A percentile compares a stretch with the other conserved stretches of the same genome.
These are phyloP conservation scores for Tachysurus vachellii DNA, from an alignment of 2,113 vertebrate species.

Conservation along the genomic window DNA sequence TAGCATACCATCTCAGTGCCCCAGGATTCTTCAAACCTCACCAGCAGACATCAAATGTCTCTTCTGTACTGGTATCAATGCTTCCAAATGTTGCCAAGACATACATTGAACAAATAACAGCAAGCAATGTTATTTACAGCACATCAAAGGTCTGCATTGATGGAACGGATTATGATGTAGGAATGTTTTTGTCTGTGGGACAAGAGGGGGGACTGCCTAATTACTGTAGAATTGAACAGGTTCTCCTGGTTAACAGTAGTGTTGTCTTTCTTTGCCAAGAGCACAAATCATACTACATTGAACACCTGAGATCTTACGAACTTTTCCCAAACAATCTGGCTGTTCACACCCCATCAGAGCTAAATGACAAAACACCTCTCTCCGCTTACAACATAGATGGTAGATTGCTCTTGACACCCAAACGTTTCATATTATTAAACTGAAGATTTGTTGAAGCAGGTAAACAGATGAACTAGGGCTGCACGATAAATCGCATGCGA, in stretches of 20 bases:
- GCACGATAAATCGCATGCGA: too few relatives aligned
- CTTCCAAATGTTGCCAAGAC: slow-evolving; percentile 24
- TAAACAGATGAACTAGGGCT: too few relatives aligned
- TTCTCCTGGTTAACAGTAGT: slow-evolving; percentile 16
- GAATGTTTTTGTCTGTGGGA: slow-evolving; percentile 45
- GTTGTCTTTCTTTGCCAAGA: slow-evolving; percentile 17
- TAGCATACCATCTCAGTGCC: too few relatives aligned
- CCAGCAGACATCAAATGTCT: slow-evolving; percentile 38
- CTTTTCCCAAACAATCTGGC: too few relatives aligned
- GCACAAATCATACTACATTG: not conserved
- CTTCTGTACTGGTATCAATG: slow-evolving; percentile 34
- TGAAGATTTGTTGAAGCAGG: too few relatives aligned
- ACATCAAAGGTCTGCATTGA: slow-evolving; percentile 38
- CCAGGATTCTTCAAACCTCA: not conserved
- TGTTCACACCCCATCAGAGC: too few relatives aligned
- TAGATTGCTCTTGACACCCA: too few relatives aligned
- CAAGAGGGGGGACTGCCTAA: slow-evolving; percentile 7
- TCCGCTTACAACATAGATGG: too few relatives aligned
- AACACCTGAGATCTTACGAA: too few relatives aligned
- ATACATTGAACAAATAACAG: slow-evolving; percentile 18
- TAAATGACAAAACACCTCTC: too few relatives aligned
- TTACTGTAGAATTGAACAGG: slow-evolving; percentile 39
- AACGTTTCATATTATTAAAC: too few relatives aligned
- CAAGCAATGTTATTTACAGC: slow-evolving; percentile 24
- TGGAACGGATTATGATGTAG: slow-evolving; percentile 40